Evolutionary conservation across 2,797 vertebrate genomes (phyloP).

Genomic region (Mergus octosetaceus): DNA sequence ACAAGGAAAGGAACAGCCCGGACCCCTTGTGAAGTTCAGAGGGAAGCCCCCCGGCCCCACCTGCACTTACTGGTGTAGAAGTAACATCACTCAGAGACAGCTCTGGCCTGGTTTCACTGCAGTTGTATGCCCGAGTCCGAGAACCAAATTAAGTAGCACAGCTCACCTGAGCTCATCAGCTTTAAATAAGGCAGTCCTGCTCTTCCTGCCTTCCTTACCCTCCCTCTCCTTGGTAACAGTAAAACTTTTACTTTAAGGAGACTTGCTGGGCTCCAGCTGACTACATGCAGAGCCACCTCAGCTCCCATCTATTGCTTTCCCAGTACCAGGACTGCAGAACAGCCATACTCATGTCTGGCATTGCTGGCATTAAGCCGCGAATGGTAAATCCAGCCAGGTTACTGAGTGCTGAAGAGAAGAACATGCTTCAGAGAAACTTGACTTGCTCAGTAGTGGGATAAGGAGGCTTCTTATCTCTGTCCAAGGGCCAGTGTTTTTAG

Average conservation of each 20-base stretch:
- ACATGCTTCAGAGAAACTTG: not conserved
- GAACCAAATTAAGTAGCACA: not conserved
- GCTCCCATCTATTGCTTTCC: not conserved
- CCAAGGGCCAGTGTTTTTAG: not conserved
- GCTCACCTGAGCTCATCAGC: not conserved
- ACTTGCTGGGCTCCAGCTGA: not conserved
- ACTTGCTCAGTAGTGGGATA: not conserved
- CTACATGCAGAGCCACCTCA: not conserved
- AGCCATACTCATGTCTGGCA: fast-evolving
- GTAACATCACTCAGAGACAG: not conserved
- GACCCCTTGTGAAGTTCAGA: not conserved
- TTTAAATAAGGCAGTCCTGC: not conserved
- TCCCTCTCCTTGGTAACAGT: not conserved
- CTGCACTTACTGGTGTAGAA: not conserved
- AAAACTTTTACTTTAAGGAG: not conserved
- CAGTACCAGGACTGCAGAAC: not conserved
- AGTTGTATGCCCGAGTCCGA: not conserved
- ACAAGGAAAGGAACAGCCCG: not conserved
- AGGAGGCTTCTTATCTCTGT: not conserved
- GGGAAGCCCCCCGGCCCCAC: not conserved
- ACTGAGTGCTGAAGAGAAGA: not conserved
- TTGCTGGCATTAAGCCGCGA: not conserved
- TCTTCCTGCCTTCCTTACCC: not conserved
- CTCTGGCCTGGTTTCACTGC: not conserved
- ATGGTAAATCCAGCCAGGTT: not conserved